A percentile compares a stretch with the other conserved stretches of the same genome.
These are phyloP conservation scores for Chloebia gouldiae DNA, from an alignment of 2,113 vertebrate species.

Conservation along the genomic window DNA sequence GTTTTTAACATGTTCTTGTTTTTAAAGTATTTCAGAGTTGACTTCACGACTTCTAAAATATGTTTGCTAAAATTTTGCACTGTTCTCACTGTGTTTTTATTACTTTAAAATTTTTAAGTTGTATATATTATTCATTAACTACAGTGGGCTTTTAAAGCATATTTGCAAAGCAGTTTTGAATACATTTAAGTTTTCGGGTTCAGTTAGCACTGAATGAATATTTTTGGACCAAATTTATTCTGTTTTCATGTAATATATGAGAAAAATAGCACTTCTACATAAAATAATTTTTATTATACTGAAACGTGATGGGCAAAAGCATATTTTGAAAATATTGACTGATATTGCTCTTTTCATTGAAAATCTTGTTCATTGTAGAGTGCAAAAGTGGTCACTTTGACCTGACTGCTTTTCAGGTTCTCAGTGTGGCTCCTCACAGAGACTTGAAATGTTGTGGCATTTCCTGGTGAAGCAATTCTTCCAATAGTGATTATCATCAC, in stretches of 20 bases:
- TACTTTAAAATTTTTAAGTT: background rate
- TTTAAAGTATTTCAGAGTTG: background rate
- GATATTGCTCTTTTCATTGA: background rate
- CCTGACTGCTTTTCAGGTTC: background rate
- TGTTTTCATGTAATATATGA: background rate
- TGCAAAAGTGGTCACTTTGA: background rate
- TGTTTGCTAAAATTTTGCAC: background rate
- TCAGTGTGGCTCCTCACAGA: background rate
- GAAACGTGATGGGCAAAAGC: background rate
- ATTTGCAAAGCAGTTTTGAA: background rate
- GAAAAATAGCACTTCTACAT: background rate
- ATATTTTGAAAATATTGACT: background rate
- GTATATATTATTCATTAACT: background rate
- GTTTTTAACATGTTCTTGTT: background rate
- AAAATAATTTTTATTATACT: background rate
- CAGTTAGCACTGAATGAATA: background rate
- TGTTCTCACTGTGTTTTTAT: background rate
- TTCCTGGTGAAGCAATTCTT: background rate
- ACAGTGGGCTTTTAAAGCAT: background rate
- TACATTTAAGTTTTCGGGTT: background rate
- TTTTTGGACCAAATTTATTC: background rate
- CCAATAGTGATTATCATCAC: background rate
- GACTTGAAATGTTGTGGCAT: background rate
- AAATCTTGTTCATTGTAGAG: background rate
- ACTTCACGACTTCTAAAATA: background rate